phyloP scores from a whole-genome alignment of 92 coral and sea anemone genomes.

The Meandrina meandrites region DNA sequence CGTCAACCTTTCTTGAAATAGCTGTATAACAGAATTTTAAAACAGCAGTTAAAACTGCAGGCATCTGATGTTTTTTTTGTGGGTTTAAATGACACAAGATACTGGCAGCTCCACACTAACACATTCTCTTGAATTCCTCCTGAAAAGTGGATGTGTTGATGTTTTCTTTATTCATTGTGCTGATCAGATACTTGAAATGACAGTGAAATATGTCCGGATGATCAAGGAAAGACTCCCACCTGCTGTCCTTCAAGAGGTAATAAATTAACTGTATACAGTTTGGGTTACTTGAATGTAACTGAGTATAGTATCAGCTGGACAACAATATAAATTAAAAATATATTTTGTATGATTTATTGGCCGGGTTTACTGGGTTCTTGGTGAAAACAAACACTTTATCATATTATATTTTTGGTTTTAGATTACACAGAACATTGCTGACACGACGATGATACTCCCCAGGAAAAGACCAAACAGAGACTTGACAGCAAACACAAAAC shows the following conservation, averaged over 20 bases:
- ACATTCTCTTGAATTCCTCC: no score
- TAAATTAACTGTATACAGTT: neutral
- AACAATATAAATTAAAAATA: no score
- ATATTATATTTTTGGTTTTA: neutral
- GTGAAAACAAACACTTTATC: neutral
- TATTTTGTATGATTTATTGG: neutral
- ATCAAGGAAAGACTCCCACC: constrained; percentile 74
- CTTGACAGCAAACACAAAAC: constrained; percentile 33
- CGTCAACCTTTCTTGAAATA: no score
- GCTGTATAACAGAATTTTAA: no score
- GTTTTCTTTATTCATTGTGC: neutral
- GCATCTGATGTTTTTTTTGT: no score
- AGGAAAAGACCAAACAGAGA: constrained; percentile 67
- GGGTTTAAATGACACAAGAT: no score
- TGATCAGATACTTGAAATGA: constrained; percentile 84
- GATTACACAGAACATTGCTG: constrained; percentile 66
- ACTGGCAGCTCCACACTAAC: no score
- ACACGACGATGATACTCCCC: constrained; percentile 32
- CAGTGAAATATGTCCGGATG: constrained; percentile 80
- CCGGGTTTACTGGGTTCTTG: neutral
- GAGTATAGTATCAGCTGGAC: neutral
- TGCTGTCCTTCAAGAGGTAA: constrained; percentile 78
- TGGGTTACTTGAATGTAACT: no score
- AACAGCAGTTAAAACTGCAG: no score
- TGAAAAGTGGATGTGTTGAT: neutral